A percentile compares a stretch with the other conserved stretches of the same genome.
phyloP scores from a whole-genome alignment of 2,888 invertebrate genomes.

The Ophioninae sp. region DNA sequence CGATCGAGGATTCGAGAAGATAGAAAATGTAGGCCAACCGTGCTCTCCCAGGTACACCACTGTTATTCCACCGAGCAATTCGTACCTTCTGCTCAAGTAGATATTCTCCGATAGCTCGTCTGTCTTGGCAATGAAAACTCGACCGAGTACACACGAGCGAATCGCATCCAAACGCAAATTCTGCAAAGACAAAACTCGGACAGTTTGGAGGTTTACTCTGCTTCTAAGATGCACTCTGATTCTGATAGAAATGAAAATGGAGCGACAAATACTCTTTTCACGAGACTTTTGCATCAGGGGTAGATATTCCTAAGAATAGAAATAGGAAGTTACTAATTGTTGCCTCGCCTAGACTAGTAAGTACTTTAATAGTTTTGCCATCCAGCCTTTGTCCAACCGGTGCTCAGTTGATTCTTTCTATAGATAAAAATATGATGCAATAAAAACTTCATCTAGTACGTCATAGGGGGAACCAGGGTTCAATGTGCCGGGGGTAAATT shows the following conservation, averaged over 20 bases:
- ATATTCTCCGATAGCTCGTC: constrained; percentile 8
- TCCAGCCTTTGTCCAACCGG: no score
- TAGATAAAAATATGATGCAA: no score
- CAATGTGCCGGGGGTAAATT: no score
- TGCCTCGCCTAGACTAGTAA: no score
- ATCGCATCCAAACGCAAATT: background rate
- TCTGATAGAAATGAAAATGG: background rate
- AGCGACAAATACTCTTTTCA: background rate
- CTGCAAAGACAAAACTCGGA: constrained; percentile 13
- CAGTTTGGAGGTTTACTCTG: background rate
- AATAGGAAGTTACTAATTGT: no score
- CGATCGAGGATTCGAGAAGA: constrained; percentile 47
- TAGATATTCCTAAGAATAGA: background rate
- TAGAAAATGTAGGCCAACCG: constrained; percentile 47
- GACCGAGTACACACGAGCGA: constrained; percentile 41
- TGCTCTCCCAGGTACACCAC: constrained; percentile 29
- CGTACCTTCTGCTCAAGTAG: constrained; percentile 41
- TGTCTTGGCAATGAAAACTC: constrained; percentile 28
- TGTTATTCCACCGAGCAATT: constrained; percentile 40
- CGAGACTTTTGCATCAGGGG: background rate
- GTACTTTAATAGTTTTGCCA: no score
- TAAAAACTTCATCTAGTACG: no score
- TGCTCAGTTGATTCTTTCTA: no score
- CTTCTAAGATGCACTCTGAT: background rate
- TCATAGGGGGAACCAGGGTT: no score